Evolutionary conservation across 1,140 invertebrate species (phyloP), one percentile per base, ranked within the genome.

Genomic region (Bathynomus jamesi): DNA sequence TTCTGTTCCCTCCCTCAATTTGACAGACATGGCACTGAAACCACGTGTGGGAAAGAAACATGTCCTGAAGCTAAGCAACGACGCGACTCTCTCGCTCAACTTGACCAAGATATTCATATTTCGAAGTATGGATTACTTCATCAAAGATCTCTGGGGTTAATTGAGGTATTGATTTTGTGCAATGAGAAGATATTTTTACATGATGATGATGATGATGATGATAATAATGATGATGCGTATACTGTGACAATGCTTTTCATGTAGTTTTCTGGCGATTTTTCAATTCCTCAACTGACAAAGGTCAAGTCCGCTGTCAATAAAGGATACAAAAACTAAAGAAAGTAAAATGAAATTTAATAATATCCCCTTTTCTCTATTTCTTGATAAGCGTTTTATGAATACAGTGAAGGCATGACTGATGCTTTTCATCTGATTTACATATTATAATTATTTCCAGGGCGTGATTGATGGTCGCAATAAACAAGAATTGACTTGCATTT

Each of bases 401-500:
- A 53, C 21, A 53, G 21, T 53, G 21, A 53, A 17, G 40, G 21
- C 13, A 17, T 5, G 40, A 53, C 13, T 17, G 21, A 40, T 40
- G 17, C 5, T 64, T 29, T 64, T 3, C 2, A 64, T 64, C 13
- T 64, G 17, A 27, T 21, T 29, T 66, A 28, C n/a, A 27, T 24
- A 29, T 65, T 27, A 65, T 65, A 65, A 28, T 28, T 2, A 27
- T 28, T 61, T 28, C 24, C 46, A 69, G 67, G 31, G 28, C 10
- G 27, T 61, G 46, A n/a, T n/a, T n/a, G 67, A 61, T 29, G 27
- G 11, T 3, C 32, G 67, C 21, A 69, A 74, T 25, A 76, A 76
- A 74, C 88, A 88, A 0, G 91, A 93, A 81, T 84, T 93, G 53
- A 94, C 91, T 2, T 93, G 91, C 80, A 94, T 94, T 78, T 92